Evolutionary conservation across 1,140 invertebrate genomes (phyloP).

Genomic region (Listronotus bonariensis): DNA sequence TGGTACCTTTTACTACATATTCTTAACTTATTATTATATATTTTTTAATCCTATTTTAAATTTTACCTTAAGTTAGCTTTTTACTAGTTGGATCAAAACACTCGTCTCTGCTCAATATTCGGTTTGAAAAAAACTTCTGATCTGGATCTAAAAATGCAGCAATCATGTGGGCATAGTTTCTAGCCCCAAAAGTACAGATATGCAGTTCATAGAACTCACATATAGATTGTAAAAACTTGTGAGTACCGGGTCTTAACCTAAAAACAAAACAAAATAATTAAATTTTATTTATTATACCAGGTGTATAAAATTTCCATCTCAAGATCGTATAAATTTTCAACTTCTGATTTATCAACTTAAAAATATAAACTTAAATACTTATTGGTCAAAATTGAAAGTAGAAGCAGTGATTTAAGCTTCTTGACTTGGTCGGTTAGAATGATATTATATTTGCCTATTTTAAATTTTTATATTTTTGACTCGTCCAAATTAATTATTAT

Average conservation of each 20-base stretch:
- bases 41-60: neutral
- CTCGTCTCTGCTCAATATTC: conserved; percentile 97
- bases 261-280: conserved; percentile 7
- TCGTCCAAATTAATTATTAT: too few relatives aligned
- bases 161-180: conserved; percentile 97
- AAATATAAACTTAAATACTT: too few relatives aligned
- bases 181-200: conserved; percentile 97
- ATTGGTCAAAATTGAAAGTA: too few relatives aligned
- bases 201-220: conserved; percentile 92
- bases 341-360: too few relatives aligned
- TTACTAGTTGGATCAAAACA: conserved; percentile 96
- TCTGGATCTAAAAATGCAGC: conserved; percentile 88
- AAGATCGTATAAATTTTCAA: too few relatives aligned
- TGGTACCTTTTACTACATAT: too few relatives aligned
- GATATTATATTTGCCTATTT: too few relatives aligned
- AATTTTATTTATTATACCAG: too few relatives aligned
- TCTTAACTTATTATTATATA: conserved; percentile 5
- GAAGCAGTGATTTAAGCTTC: too few relatives aligned
- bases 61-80: conserved; percentile 93
- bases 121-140: conserved; percentile 88
- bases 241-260: conserved; percentile 80
- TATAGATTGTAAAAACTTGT: conserved; percentile 84
- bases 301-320: too few relatives aligned
- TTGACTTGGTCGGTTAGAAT: too few relatives aligned
- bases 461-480: too few relatives aligned